phyloP scores from a whole-genome alignment of 1,140 invertebrate genomes.

The Carposina sasakii region DNA sequence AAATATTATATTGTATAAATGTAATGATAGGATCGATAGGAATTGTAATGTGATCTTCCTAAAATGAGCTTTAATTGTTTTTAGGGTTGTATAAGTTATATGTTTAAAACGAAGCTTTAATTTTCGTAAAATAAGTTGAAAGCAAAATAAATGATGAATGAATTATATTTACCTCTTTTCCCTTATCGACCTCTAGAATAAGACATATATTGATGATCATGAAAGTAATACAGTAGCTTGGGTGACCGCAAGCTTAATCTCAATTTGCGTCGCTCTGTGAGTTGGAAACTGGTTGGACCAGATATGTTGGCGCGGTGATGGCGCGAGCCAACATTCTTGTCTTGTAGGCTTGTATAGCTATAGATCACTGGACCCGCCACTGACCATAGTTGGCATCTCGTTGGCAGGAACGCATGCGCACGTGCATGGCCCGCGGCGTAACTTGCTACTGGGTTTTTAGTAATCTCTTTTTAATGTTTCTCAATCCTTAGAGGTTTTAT shows the following conservation, averaged over 20 bases:
- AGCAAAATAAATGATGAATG: not conserved
- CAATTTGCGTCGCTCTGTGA: conserved; percentile 23
- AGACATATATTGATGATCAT: not conserved
- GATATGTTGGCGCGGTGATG: conserved; percentile 26
- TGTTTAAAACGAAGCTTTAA: conserved; percentile 28
- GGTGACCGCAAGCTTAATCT: conserved; percentile 18
- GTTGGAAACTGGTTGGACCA: conserved; percentile 50
- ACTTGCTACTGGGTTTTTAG: conserved; percentile 59
- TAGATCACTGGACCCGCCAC: not conserved
- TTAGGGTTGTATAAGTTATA: conserved; percentile 50
- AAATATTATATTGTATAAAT: conserved; percentile 52
- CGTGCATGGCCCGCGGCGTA: conserved; percentile 48
- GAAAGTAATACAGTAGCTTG: conserved; percentile 14
- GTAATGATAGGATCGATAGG: conserved; percentile 24
- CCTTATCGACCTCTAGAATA: conserved; percentile 14
- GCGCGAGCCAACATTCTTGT: conserved; percentile 21
- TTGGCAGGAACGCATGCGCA: conserved; percentile 35
- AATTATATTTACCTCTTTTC: conserved; percentile 24
- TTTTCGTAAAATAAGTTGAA: conserved; percentile 23
- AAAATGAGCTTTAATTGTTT: conserved; percentile 60
- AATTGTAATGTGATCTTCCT: conserved; percentile 41
- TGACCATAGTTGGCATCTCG: conserved; percentile 26
- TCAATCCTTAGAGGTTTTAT: too few species aligned
- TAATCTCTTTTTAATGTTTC: conserved; percentile 43
- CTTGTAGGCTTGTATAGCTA: not conserved